These are phyloP conservation scores for Acridotheres tristis DNA, from an alignment of 2,797 vertebrate genomes.

Conservation along the genomic window DNA sequence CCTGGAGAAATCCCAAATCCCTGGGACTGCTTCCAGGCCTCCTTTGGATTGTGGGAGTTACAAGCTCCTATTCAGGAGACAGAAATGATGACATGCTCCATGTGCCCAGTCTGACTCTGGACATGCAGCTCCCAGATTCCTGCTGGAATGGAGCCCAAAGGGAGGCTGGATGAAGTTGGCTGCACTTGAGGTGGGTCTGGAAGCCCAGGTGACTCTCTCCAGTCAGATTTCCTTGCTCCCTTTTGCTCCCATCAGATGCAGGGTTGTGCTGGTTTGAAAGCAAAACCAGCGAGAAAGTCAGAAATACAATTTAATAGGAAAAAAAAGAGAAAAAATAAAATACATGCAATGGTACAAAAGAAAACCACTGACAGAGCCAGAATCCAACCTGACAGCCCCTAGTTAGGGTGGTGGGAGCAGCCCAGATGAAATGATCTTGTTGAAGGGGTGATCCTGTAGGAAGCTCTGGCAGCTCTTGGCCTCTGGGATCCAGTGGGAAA, in stretches of 20 bases:
- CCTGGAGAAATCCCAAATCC: slow-evolving; percentile 59
- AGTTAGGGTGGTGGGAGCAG: too few species aligned
- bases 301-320: too few species aligned
- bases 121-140: not conserved
- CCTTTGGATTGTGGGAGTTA: not conserved
- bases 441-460: too few species aligned
- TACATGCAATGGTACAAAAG: too few species aligned
- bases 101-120: accelerated
- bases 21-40: slow-evolving; percentile 35
- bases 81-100: not conserved
- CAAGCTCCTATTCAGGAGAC: not conserved
- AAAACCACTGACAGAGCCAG: too few species aligned
- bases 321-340: too few species aligned
- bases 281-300: too few species aligned
- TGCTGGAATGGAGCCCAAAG: accelerated
- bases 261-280: not conserved
- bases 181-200: not conserved
- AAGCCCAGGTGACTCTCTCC: not conserved
- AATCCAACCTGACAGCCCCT: too few species aligned
- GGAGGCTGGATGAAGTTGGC: accelerated
- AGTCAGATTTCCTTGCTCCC: not conserved
- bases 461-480: too few species aligned
- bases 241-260: not conserved
- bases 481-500: too few species aligned
- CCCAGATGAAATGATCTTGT: too few species aligned